phyloP scores from a whole-genome alignment of 2,888 invertebrate genomes.

The Tinea trinotella region DNA sequence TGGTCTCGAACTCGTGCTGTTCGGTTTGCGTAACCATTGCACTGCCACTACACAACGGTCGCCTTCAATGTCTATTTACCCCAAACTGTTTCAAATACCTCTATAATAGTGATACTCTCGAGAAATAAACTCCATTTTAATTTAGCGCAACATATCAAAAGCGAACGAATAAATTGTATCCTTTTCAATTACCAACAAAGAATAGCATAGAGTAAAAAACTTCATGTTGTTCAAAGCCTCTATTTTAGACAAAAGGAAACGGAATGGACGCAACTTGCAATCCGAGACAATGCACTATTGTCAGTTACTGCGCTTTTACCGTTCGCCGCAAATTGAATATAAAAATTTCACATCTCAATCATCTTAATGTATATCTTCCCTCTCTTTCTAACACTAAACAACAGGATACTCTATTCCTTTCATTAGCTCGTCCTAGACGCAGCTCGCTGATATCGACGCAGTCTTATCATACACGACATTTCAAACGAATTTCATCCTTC shows the following conservation, averaged over 20 bases:
- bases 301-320: constrained; percentile 51
- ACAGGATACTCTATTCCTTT: background rate
- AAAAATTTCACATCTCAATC: constrained; percentile 65
- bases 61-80: too few relatives aligned
- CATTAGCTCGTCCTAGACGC: constrained; percentile 47
- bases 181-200: background rate
- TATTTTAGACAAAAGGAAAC: background rate
- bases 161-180: background rate
- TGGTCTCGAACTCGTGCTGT: too few relatives aligned
- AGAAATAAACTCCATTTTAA: background rate
- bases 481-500: too few relatives aligned
- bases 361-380: constrained; percentile 46
- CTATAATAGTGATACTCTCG: too few relatives aligned
- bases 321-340: constrained; percentile 51
- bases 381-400: constrained; percentile 31
- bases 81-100: too few relatives aligned
- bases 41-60: too few relatives aligned
- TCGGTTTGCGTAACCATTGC: too few relatives aligned
- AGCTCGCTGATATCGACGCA: constrained; percentile 65
- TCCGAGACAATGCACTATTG: constrained; percentile 39
- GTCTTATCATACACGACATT: constrained; percentile 68
- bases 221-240: background rate
- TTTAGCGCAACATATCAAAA: background rate
- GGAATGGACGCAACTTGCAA: too few relatives aligned
- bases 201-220: background rate